Conservation (phyloP, 2,888 invertebrate species). For the Tachystola acroxantha region DNA sequence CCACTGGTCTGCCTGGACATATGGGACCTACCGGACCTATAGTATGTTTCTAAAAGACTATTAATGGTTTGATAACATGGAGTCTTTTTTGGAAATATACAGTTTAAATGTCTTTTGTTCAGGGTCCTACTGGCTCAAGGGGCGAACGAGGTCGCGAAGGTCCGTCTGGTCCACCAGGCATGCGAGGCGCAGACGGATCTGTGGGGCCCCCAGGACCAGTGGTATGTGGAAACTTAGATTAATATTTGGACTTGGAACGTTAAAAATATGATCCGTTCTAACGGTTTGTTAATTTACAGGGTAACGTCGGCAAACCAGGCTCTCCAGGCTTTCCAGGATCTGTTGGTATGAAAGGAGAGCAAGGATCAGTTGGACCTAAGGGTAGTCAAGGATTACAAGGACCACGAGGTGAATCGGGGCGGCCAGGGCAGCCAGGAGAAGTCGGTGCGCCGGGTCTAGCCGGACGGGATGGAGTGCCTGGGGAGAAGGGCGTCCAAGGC, state of each 20-base stretch:
- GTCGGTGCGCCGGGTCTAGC: conserved; percentile 84
- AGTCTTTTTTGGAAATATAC: neutral
- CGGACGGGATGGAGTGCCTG: conserved; percentile 89
- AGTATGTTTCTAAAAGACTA: conserved; percentile 59
- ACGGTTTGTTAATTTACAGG: conserved; percentile 65
- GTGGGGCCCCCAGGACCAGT: conserved; percentile 87
- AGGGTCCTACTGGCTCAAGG: conserved; percentile 88
- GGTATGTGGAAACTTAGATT: conserved; percentile 65
- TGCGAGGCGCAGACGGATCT: conserved; percentile 88
- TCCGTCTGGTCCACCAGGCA: conserved; percentile 85
- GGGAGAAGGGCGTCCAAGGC: conserved; percentile 89
- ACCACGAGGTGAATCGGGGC: conserved; percentile 87
- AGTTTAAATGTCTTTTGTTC: conserved; percentile 7
- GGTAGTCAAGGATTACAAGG: conserved; percentile 91
- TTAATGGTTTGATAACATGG: neutral
- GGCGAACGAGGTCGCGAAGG: conserved; percentile 93
- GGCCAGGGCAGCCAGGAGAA: conserved; percentile 87
- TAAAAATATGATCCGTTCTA: neutral
- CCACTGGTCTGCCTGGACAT: conserved; percentile 81
- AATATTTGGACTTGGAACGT: conserved; percentile 2
- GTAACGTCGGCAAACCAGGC: conserved; percentile 89
- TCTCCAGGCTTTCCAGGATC: conserved; percentile 91
- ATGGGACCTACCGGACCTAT: conserved; percentile 84
- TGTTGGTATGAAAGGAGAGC: conserved; percentile 89
- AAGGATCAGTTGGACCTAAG: conserved; percentile 85